Conservation (phyloP, 2,797 vertebrate species). For the Leptatherina wallacei region DNA sequence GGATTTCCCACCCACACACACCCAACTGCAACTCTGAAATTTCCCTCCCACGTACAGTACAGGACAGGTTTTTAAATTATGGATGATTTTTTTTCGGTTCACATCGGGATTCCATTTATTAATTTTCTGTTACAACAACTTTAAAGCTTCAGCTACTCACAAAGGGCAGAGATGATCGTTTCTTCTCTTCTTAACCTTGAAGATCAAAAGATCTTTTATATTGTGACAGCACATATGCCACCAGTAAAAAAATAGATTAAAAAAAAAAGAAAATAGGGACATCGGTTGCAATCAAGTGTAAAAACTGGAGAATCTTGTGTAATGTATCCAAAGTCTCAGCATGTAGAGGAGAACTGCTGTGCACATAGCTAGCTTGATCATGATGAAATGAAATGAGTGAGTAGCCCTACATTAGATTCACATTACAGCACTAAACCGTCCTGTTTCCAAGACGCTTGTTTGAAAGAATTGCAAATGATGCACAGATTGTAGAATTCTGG, state of each 20-base stretch:
- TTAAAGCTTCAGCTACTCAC: conserved; percentile 16
- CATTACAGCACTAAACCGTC: background rate
- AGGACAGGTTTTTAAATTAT: conserved; percentile 65
- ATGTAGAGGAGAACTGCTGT: background rate
- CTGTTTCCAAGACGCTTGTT: background rate
- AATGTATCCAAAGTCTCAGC: background rate
- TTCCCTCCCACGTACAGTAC: conserved; percentile 55
- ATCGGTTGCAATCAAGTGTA: background rate
- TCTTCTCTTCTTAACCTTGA: conserved; percentile 20
- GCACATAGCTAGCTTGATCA: background rate
- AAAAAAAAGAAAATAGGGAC: background rate
- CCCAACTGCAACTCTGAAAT: conserved; percentile 51
- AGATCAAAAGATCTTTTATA: conserved; percentile 10
- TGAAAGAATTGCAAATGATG: background rate
- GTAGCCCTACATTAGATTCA: background rate
- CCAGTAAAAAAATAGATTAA: background rate
- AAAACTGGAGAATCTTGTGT: background rate
- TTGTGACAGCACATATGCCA: background rate
- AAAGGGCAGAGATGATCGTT: conserved; percentile 29
- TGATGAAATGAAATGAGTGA: background rate
- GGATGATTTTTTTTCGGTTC: conserved; percentile 57
- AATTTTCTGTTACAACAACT: conserved; percentile 45
- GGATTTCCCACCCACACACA: conserved; percentile 54
- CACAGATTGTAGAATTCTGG: background rate
- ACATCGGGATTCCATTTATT: conserved; percentile 54